These are phyloP conservation scores for Gracilinanus agilis DNA, from an alignment of 2,113 vertebrate species.

Conservation along the genomic window DNA sequence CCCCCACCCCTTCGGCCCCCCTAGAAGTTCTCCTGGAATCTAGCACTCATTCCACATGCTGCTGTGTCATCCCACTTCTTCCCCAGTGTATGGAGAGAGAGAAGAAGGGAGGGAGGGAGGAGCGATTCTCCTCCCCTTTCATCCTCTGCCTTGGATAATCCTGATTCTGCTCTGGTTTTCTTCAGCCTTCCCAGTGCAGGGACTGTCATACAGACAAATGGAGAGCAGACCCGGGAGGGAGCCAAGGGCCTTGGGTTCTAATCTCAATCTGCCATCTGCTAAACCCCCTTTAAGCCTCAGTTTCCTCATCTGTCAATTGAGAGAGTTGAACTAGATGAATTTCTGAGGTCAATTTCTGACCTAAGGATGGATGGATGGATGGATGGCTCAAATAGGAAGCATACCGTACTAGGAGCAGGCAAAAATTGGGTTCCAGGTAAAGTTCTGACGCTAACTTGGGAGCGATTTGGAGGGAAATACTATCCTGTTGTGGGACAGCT, in stretches of 20 bases:
- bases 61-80: neutral
- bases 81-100: neutral
- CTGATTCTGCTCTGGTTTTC: neutral
- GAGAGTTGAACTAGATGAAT: neutral
- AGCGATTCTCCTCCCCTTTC: neutral
- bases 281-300: neutral
- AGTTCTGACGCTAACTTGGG: neutral
- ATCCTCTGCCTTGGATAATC: neutral
- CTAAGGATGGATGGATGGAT: neutral
- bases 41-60: neutral
- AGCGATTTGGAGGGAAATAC: neutral
- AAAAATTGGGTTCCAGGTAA: neutral
- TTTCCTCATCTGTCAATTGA: neutral
- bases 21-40: neutral
- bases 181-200: neutral
- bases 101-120: neutral
- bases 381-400: neutral
- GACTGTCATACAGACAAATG: neutral
- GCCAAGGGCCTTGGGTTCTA: neutral
- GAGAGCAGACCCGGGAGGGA: neutral
- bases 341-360: neutral
- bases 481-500: too few species aligned
- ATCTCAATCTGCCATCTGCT: neutral
- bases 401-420: neutral
- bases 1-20: constrained; percentile 53